Evolutionary conservation across 2,113 vertebrate genomes (phyloP).

Genomic region (Elephantulus edwardii): DNA sequence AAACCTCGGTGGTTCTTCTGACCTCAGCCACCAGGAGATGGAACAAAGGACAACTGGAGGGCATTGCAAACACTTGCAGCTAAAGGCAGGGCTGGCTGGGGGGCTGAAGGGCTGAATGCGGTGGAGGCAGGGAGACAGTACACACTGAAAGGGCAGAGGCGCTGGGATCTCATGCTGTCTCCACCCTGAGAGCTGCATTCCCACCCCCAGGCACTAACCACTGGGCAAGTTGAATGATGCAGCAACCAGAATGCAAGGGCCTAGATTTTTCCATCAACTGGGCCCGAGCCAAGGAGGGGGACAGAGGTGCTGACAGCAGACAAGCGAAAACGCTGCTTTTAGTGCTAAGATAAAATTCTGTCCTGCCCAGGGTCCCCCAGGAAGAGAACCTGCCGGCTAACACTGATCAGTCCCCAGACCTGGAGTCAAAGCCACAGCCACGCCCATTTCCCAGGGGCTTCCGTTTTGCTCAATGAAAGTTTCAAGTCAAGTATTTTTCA

Average conservation of each 20-base stretch:
- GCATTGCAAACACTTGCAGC: neutral
- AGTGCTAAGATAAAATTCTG: constrained; percentile 15
- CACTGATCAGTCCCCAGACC: neutral
- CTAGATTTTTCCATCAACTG: constrained; percentile 10
- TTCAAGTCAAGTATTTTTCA: too few relatives aligned
- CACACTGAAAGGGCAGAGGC: neutral
- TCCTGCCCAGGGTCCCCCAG: neutral
- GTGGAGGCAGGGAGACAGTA: neutral
- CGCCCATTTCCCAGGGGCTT: neutral
- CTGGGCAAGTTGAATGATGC: neutral
- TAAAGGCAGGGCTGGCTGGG: neutral
- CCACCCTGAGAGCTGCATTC: neutral
- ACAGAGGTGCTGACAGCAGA: neutral
- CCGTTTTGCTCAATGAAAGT: constrained; percentile 35
- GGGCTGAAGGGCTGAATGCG: neutral
- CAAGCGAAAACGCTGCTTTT: neutral
- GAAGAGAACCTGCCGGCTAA: neutral
- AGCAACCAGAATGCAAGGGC: neutral
- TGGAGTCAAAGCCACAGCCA: neutral
- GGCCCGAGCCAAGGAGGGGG: neutral
- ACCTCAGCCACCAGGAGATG: constrained; percentile 8
- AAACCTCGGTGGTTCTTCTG: neutral
- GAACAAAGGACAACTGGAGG: neutral
- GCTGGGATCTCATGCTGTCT: neutral
- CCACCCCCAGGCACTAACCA: neutral